Evolutionary conservation across 2,113 vertebrate genomes (phyloP), one percentile per base, ranked within the genome.

Genomic region (Platichthys flesus): DNA sequence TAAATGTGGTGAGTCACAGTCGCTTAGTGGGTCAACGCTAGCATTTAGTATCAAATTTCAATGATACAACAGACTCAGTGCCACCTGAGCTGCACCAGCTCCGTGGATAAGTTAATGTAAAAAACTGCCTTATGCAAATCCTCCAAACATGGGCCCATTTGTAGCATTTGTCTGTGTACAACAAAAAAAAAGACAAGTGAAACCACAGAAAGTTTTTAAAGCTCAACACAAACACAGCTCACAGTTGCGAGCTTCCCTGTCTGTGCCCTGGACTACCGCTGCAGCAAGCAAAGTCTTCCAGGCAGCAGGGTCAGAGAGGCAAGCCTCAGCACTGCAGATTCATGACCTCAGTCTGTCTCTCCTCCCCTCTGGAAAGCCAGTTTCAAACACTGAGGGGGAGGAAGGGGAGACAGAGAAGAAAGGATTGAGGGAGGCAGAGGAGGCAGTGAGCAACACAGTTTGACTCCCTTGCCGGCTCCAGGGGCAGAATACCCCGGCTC

Each of bases 311-410:
- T 85, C 84, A 88, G 65, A 84, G 90, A 91, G 78, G 80, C 88
- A 84, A 90, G 83, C 83, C 87, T 91, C 90, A 91, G 79, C 76
- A 82, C 72, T 93, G 92, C 92, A 88, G 80, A 92, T 84, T 93
- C 93, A 92, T 93, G 91, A 90, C 89, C 89, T 92, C 88, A 88
- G 87, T 85, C 74, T 79, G 88, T 82, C 79, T 87, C 84, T 79
- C 82, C 77, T 88, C 83, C 67, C 79, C 85, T 88, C 85, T 91
- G 85, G 81, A 92, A 88, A 92, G 68, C 82, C 87, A 73, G 84
- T 78, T 85, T 77, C 66, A 75, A 88, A 83, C 71, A 40, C 80
- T 51, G 47, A 37, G 24, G 47, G 71, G 84, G 66, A 63, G 81
- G 59, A 15, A 21, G 75, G 64, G 63, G 45, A 58, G 45, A 64